Evolutionary conservation across 2,113 vertebrate genomes (phyloP).

Genomic region (Cygnus buccinator): DNA sequence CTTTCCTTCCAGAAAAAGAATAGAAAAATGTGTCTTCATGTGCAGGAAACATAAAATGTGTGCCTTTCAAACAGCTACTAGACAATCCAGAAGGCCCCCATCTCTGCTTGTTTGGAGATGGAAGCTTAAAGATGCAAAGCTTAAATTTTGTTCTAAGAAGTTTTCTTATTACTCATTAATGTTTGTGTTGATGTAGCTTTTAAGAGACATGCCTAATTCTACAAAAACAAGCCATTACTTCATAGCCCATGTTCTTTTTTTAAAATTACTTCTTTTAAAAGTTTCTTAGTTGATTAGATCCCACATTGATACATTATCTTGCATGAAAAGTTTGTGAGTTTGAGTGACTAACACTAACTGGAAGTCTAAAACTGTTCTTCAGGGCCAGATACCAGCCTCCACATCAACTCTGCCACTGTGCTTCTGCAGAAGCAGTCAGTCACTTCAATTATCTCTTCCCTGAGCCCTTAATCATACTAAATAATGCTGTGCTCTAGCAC

Average conservation of each 20-base stretch:
- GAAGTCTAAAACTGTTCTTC: not conserved
- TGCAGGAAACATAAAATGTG: not conserved
- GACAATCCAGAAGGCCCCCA: accelerated
- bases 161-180: not conserved
- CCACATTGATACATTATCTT: not conserved
- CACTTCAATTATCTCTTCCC: not conserved
- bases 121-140: not conserved
- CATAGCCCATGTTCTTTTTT: not conserved
- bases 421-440: not conserved
- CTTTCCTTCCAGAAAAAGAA: not conserved
- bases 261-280: not conserved
- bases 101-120: not conserved
- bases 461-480: not conserved
- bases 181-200: not conserved
- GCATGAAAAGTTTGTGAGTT: not conserved
- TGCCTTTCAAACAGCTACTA: not conserved
- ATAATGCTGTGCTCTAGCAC: not conserved
- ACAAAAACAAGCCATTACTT: not conserved
- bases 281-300: not conserved
- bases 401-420: not conserved
- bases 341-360: not conserved
- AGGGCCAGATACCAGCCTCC: not conserved
- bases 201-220: not conserved
- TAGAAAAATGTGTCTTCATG: not conserved
- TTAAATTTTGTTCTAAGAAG: not conserved